Evolutionary conservation across 2,113 vertebrate genomes (phyloP).

Genomic region (Bungarus multicinctus): DNA sequence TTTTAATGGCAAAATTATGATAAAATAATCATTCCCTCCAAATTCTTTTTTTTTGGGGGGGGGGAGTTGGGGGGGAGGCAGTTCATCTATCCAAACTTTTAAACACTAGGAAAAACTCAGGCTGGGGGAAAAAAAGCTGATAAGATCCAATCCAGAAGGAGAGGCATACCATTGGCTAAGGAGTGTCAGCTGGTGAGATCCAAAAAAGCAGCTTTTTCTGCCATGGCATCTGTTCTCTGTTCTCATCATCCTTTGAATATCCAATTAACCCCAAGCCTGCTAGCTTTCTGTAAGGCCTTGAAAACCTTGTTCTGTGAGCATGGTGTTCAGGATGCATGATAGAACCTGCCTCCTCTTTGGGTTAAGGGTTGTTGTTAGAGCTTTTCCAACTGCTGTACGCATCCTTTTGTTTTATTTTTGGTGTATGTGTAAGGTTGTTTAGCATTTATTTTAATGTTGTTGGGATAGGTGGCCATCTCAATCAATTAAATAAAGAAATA

Average conservation of each 20-base stretch:
- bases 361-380: background rate
- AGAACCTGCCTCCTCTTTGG: background rate
- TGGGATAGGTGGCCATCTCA: background rate
- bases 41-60: background rate
- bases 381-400: background rate
- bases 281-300: background rate
- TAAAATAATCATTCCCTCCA: background rate
- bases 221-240: background rate
- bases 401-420: background rate
- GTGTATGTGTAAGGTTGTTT: background rate
- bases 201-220: background rate
- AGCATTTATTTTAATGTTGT: background rate
- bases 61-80: background rate
- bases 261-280: background rate
- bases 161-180: background rate
- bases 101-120: background rate
- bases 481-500: background rate
- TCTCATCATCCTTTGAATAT: background rate
- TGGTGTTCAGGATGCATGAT: background rate
- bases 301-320: background rate
- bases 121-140: background rate
- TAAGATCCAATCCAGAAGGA: background rate
- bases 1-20: background rate
- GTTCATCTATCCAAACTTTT: background rate
- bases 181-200: background rate